phyloP scores from a whole-genome alignment of 2,113 vertebrate genomes.

The Nannobrachium achirus region DNA sequence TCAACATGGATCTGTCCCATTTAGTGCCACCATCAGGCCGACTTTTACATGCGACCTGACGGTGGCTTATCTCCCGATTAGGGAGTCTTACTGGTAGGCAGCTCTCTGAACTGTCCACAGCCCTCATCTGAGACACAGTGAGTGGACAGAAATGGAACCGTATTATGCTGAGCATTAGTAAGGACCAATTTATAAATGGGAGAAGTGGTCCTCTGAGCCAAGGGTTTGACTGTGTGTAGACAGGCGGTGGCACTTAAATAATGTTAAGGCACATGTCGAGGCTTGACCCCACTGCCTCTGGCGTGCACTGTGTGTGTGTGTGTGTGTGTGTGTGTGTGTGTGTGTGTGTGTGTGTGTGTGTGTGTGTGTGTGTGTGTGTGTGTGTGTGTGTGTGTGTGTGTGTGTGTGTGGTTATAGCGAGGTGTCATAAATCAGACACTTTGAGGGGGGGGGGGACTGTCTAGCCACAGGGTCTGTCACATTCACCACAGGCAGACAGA shows the following conservation, averaged over 20 bases:
- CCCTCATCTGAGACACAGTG: no score
- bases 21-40: no score
- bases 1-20: no score
- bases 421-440: conserved; percentile 48
- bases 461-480: conserved; percentile 33
- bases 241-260: conserved; percentile 38
- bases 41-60: no score
- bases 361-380: conserved; percentile 1
- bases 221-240: not conserved
- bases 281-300: conserved; percentile 46
- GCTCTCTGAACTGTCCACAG: no score
- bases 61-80: no score
- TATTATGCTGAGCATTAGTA: no score
- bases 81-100: no score
- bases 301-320: not conserved
- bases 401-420: not conserved
- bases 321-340: conserved; percentile 13
- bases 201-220: no score
- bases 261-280: conserved; percentile 28
- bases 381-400: conserved; percentile 13
- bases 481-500: not conserved
- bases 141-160: no score
- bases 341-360: conserved; percentile 5
- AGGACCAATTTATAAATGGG: no score
- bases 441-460: conserved; percentile 37